Evolutionary conservation across 2,113 vertebrate genomes (phyloP).

Genomic region (Mus musculus): GRCm39 chr2:52411001-52411500

Average conservation of each 20-base stretch:
- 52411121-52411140: neutral
- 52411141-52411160: neutral
- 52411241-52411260: neutral
- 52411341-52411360: neutral
- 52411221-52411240: neutral
- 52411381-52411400: neutral
- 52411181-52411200: neutral
- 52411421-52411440: neutral
- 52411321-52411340: neutral
- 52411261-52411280: neutral
- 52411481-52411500: neutral
- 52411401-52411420: neutral
- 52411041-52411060: neutral
- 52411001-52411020: neutral
- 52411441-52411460: conserved; percentile 35
- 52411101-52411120: neutral
- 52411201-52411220: neutral
- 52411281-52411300: neutral
- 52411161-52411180: neutral
- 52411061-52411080: neutral
- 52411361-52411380: neutral
- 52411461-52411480: conserved; percentile 1
- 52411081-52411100: neutral
- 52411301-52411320: neutral
- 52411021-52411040: neutral